phyloP scores from a whole-genome alignment of 2,888 invertebrate species.

The Nephrotoma appendiculata region DNA sequence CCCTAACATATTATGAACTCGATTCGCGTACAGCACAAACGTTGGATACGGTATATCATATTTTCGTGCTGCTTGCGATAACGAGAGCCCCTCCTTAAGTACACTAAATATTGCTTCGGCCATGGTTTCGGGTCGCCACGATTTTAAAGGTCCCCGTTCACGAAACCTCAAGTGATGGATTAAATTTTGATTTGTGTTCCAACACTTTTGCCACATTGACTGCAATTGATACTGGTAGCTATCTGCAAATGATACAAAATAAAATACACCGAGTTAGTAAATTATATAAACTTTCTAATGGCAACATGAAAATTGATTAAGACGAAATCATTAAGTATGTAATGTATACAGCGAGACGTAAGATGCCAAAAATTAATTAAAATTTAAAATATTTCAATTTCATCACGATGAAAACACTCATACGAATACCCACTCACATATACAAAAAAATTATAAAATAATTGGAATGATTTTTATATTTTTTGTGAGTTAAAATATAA shows the following conservation, averaged over 20 bases:
- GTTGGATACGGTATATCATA: slow-evolving; percentile 92
- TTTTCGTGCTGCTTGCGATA: slow-evolving; percentile 83
- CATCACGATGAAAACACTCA: background rate
- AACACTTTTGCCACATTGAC: slow-evolving; percentile 92
- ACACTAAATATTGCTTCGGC: slow-evolving; percentile 89
- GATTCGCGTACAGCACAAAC: slow-evolving; percentile 82
- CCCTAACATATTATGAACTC: slow-evolving; percentile 87
- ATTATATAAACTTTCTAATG: background rate
- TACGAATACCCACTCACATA: background rate
- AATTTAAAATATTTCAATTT: background rate
- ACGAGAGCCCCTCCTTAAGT: slow-evolving; percentile 73
- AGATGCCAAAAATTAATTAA: background rate
- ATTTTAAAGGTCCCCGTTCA: slow-evolving; percentile 81
- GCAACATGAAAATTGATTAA: background rate
- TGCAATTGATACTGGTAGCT: slow-evolving; percentile 91
- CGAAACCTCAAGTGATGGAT: slow-evolving; percentile 84
- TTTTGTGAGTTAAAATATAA: background rate
- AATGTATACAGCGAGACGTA: background rate
- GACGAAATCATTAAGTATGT: background rate
- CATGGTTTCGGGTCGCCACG: slow-evolving; percentile 91
- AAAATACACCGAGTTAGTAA: background rate
- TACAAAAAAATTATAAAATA: background rate
- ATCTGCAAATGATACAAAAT: slow-evolving; percentile 41
- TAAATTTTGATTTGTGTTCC: slow-evolving; percentile 84
- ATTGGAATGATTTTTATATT: background rate